phyloP scores from a whole-genome alignment of 2,113 vertebrate species.

The Chlorodrepanis virens region DNA sequence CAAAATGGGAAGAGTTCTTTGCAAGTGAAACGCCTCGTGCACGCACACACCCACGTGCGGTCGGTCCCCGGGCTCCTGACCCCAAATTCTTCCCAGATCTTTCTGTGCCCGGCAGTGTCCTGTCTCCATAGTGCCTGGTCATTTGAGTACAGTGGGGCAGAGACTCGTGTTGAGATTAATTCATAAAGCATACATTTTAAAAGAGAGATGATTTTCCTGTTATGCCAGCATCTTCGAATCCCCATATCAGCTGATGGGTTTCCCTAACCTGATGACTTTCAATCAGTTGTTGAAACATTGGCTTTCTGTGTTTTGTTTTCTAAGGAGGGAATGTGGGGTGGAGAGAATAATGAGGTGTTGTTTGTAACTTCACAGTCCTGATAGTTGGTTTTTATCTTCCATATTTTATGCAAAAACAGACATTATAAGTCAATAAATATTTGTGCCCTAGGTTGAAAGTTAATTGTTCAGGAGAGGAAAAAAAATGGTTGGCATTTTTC shows the following conservation, averaged over 20 bases:
- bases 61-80: neutral
- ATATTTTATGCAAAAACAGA: slow-evolving; percentile 84
- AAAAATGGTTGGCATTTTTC: slow-evolving; percentile 79
- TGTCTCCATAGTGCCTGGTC: neutral
- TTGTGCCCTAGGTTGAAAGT: slow-evolving; percentile 82
- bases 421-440: slow-evolving; percentile 79
- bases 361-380: slow-evolving; percentile 78
- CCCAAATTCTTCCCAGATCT: neutral
- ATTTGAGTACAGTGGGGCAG: neutral
- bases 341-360: slow-evolving; percentile 60
- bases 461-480: slow-evolving; percentile 80
- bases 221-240: slow-evolving; percentile 43
- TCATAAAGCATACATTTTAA: slow-evolving; percentile 45
- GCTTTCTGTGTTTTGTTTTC: slow-evolving; percentile 74
- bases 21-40: fast-evolving
- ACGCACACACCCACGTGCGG: fast-evolving
- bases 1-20: slow-evolving; percentile 42
- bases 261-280: slow-evolving; percentile 48
- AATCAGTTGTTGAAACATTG: slow-evolving; percentile 64
- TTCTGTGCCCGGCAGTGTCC: neutral
- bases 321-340: slow-evolving; percentile 63
- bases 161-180: neutral
- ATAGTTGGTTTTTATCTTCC: slow-evolving; percentile 80
- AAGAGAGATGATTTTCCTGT: slow-evolving; percentile 64
- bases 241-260: slow-evolving; percentile 33